These are phyloP conservation scores for Syngnathoides biaculeatus DNA, from an alignment of 2,113 vertebrate species.

Conservation along the genomic window DNA sequence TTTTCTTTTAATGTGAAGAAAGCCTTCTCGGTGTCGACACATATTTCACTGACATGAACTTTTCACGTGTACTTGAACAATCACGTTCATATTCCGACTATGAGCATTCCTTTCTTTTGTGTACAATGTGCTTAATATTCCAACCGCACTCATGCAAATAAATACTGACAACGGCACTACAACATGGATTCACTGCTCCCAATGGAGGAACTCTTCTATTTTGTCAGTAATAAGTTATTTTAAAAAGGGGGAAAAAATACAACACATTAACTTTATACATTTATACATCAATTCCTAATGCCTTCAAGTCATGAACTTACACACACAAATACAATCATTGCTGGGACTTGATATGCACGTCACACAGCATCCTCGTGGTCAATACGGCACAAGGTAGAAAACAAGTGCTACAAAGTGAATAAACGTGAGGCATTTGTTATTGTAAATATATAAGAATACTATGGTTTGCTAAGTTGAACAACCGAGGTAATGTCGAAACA, in stretches of 20 bases:
- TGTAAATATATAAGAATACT: constrained; percentile 30
- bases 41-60: constrained; percentile 13
- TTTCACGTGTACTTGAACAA: constrained; percentile 18
- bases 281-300: constrained; percentile 29
- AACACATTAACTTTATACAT: constrained; percentile 14
- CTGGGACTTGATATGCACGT: constrained; percentile 27
- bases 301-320: constrained; percentile 20
- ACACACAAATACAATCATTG: constrained; percentile 51
- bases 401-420: constrained; percentile 49
- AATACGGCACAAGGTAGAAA: constrained; percentile 44
- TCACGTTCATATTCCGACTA: constrained; percentile 37
- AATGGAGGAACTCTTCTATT: constrained; percentile 27
- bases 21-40: not conserved
- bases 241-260: no score
- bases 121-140: constrained; percentile 45
- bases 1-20: constrained; percentile 23
- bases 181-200: constrained; percentile 31
- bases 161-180: constrained; percentile 42
- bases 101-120: constrained; percentile 33
- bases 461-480: constrained; percentile 20
- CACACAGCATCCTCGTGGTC: constrained; percentile 23
- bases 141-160: constrained; percentile 59
- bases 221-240: constrained; percentile 31
- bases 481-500: constrained; percentile 34
- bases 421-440: constrained; percentile 9